phyloP scores from a whole-genome alignment of 1,140 invertebrate genomes.

The Eupristina koningsbergeri region DNA sequence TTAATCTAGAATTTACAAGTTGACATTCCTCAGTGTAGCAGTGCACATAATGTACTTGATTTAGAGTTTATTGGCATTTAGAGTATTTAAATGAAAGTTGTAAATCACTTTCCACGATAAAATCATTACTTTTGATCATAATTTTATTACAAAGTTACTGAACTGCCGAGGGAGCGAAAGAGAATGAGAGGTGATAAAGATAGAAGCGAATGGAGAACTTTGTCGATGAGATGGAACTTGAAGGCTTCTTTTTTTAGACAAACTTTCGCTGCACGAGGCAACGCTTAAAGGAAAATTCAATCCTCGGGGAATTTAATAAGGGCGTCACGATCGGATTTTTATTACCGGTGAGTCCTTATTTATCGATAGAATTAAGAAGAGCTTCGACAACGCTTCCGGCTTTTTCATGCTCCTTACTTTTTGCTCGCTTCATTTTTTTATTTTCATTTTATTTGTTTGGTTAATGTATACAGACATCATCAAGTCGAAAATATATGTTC shows the following conservation, averaged over 20 bases:
- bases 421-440: constrained; percentile 14
- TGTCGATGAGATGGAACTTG: constrained; percentile 41
- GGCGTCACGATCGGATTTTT: constrained; percentile 54
- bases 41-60: not conserved
- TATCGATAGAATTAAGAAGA: constrained; percentile 53
- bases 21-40: not conserved
- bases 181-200: constrained; percentile 7
- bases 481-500: constrained; percentile 1
- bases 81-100: constrained; percentile 25
- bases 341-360: constrained; percentile 52
- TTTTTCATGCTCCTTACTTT: constrained; percentile 3
- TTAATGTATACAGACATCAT: constrained; percentile 30
- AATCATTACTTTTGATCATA: constrained; percentile 45
- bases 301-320: constrained; percentile 52
- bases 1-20: not conserved
- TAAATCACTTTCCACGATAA: constrained; percentile 38
- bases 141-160: constrained; percentile 48
- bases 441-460: constrained; percentile 13
- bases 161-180: constrained; percentile 18
- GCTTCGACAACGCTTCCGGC: constrained; percentile 47
- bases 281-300: constrained; percentile 50
- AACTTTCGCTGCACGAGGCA: constrained; percentile 48
- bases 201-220: constrained; percentile 35
- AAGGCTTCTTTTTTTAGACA: constrained; percentile 33
- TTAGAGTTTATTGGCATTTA: constrained; percentile 21